phyloP scores from a whole-genome alignment of 2,797 vertebrate species.

The Leptatherina wallacei region DNA sequence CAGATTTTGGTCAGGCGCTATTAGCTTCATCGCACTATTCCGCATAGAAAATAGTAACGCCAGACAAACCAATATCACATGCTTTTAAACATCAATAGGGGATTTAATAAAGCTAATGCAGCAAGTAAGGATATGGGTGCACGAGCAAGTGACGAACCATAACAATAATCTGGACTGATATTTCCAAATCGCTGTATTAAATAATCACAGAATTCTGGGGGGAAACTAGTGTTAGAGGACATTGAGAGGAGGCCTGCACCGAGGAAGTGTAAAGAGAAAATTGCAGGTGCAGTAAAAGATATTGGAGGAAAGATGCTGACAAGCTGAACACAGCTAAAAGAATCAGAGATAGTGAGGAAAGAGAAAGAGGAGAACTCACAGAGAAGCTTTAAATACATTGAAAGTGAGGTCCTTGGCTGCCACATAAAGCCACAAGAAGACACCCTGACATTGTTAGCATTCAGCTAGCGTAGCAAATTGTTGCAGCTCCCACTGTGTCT shows the following conservation, averaged over 20 bases:
- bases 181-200: conserved; percentile 28
- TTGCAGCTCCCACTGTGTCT: conserved; percentile 63
- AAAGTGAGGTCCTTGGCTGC: conserved; percentile 29
- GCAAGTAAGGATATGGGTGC: conserved; percentile 18
- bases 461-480: conserved; percentile 62
- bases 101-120: conserved; percentile 62
- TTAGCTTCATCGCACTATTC: conserved; percentile 38
- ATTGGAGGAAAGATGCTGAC: conserved; percentile 45
- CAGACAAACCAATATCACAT: conserved; percentile 2
- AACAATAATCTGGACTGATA: conserved; percentile 42
- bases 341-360: conserved; percentile 18
- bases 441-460: conserved; percentile 68
- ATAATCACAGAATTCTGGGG: conserved; percentile 19
- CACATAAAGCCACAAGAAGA: conserved; percentile 58
- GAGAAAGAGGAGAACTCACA: conserved; percentile 18
- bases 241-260: conserved; percentile 18
- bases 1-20: conserved; percentile 40
- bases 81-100: conserved; percentile 28
- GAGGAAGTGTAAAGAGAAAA: conserved; percentile 23
- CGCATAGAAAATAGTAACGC: conserved; percentile 32
- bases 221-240: conserved; percentile 11
- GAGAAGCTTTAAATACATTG: conserved; percentile 64
- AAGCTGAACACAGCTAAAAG: conserved; percentile 52
- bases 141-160: conserved; percentile 20
- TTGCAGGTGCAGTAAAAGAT: conserved; percentile 36